phyloP scores from a whole-genome alignment of 1,140 invertebrate species.

The Rhopalosiphum padi region DNA sequence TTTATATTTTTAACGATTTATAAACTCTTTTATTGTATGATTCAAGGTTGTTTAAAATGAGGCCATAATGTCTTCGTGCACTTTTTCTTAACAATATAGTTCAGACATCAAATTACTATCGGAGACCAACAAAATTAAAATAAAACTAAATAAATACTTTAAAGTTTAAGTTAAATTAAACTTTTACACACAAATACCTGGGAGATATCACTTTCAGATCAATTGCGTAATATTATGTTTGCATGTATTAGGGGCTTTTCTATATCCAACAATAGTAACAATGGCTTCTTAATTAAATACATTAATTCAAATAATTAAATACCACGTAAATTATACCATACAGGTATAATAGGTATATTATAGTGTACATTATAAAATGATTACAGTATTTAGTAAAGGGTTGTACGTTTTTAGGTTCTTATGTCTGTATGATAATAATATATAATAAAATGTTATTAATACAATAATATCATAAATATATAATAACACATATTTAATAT shows the following conservation, averaged over 20 bases:
- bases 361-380: background rate
- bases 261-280: background rate
- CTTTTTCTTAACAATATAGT: background rate
- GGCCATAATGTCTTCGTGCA: slow-evolving; percentile 5
- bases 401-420: background rate
- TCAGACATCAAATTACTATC: background rate
- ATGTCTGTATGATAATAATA: background rate
- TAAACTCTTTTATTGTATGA: background rate
- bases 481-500: background rate
- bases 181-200: background rate
- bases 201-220: background rate
- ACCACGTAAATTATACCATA: background rate
- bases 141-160: background rate
- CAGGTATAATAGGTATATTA: background rate
- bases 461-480: background rate
- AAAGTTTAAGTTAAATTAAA: background rate
- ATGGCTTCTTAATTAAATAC: background rate
- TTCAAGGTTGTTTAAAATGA: slow-evolving; percentile 32
- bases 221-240: background rate
- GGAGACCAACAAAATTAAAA: background rate
- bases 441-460: background rate
- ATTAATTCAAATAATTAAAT: background rate
- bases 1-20: slow-evolving; percentile 20
- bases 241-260: background rate
- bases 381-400: background rate